Base-by-base conservation (phyloP, 2,888 invertebrate species). In the Ochropleura plecta region DNA sequence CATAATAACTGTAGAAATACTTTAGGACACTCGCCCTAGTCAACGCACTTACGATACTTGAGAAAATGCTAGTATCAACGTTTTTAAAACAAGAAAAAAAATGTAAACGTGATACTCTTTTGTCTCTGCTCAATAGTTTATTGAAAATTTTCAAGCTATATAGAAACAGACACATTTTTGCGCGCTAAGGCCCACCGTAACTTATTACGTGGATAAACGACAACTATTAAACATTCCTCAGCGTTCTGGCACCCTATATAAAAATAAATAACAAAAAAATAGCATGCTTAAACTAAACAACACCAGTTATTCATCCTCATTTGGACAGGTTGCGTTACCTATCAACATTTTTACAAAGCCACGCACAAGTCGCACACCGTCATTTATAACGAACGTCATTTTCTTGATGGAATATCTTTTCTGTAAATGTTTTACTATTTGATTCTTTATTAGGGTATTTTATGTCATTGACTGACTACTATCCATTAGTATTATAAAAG, bases 291-390 rank as follows among this genome's bases (percentile, higher is more conserved):
- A 60, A 49, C 44, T 30, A 51, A 65, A 79, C 49, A 48, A 44
- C 30, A 3, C 44, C 59, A 18, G 63, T 71, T 59, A 60, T 30
- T 77, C 79, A 77, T 68, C 42, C 66, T 20, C 1, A 12, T 5
- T 6, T 12, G 42, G 69, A 73, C 69, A 67, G 73, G 14, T 81
- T 40, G 78, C 82, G 78, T 73, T 77, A 57, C 77, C 62, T 14
- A 59, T 81, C 66, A 67, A 57, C 40, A 20, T 82, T 77, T 65
- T 49, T 4, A 57, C n/a, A 49, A 49, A 78, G 82, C 78, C 78
- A 82, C 78, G 78, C 81, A 70, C 63, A 30, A 12, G 73, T 78
- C 78, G 78, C 81, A 70, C 63, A 30, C 10, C 42, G 10, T 67
- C 66, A 72, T 73, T 73, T 82, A 80, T 70, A 59, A 78, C 62